Evolutionary conservation across 2,797 vertebrate species (phyloP).

Genomic region (Crax fasciolata): DNA sequence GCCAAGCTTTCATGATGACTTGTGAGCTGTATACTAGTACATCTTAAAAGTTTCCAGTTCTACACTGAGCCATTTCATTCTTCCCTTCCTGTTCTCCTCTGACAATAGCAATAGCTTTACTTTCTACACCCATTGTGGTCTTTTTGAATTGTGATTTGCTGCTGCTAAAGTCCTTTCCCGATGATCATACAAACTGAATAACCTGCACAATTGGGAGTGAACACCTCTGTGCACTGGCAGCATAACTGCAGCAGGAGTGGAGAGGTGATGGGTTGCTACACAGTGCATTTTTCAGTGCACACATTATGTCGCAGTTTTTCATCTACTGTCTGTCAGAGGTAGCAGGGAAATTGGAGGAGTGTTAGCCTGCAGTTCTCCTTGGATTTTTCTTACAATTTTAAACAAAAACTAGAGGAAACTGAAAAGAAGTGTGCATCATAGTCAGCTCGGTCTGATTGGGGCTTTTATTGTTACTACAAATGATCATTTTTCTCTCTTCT

Average conservation of each 20-base stretch:
- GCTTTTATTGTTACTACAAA: conserved; percentile 4
- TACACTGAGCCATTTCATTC: not conserved
- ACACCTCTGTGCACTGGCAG: not conserved
- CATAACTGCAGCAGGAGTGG: not conserved
- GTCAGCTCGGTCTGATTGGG: not conserved
- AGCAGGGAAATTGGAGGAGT: not conserved
- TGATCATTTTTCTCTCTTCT: conserved; percentile 21
- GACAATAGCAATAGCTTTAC: not conserved
- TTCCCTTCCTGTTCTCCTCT: not conserved
- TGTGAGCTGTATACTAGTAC: conserved; percentile 23
- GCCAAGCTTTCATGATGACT: conserved; percentile 63
- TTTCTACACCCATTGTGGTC: not conserved
- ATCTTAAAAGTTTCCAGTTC: conserved; percentile 12
- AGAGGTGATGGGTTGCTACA: not conserved
- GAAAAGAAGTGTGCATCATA: not conserved
- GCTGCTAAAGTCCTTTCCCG: not conserved
- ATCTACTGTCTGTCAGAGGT: not conserved
- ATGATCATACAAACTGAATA: conserved; percentile 9
- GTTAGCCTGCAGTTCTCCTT: not conserved
- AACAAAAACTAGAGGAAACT: not conserved
- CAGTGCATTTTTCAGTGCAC: not conserved
- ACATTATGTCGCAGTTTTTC: not conserved
- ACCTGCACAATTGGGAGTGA: not conserved
- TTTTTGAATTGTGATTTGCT: conserved; percentile 16
- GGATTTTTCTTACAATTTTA: not conserved